Conservation (phyloP, 1,140 invertebrate genomes). For the Phocides pigmalion region DNA sequence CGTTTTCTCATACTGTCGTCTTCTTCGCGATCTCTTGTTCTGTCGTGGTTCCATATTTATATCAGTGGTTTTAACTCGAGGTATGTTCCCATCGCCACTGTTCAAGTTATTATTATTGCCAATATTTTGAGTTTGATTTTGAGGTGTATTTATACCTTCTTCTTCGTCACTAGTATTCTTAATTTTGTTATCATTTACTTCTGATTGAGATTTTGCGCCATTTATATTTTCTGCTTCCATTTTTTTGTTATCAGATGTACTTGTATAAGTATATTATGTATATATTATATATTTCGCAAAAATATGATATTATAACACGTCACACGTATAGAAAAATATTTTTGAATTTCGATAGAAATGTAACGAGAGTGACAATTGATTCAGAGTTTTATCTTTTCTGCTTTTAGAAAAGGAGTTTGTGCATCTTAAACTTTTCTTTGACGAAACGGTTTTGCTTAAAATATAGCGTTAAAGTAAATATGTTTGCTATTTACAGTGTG, state of each 20-base stretch:
- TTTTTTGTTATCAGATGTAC: background rate
- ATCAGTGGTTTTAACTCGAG: background rate
- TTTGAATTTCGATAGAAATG: too few species aligned
- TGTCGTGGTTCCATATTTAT: background rate
- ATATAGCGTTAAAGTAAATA: too few species aligned
- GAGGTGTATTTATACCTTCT: background rate
- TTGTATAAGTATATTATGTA: background rate
- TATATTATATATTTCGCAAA: background rate
- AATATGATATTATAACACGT: background rate
- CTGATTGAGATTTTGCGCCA: background rate
- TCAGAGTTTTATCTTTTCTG: too few species aligned
- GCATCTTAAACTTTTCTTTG: too few species aligned
- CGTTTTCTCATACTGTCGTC: conserved; percentile 5
- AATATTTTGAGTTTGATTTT: background rate
- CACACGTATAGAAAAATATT: too few species aligned
- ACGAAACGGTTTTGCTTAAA: too few species aligned
- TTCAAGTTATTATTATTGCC: background rate
- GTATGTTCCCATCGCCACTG: conserved; percentile 5
- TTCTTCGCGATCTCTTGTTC: background rate
- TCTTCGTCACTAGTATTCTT: too few species aligned
- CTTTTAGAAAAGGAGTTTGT: too few species aligned
- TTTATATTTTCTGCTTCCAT: conserved; percentile 2
- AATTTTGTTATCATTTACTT: background rate
- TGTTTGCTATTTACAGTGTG: too few species aligned
- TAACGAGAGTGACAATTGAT: too few species aligned